A percentile compares a stretch with the other conserved stretches of the same genome.
Conservation (phyloP, 2,888 invertebrate genomes). For the Andrena hattorfiana region DNA sequence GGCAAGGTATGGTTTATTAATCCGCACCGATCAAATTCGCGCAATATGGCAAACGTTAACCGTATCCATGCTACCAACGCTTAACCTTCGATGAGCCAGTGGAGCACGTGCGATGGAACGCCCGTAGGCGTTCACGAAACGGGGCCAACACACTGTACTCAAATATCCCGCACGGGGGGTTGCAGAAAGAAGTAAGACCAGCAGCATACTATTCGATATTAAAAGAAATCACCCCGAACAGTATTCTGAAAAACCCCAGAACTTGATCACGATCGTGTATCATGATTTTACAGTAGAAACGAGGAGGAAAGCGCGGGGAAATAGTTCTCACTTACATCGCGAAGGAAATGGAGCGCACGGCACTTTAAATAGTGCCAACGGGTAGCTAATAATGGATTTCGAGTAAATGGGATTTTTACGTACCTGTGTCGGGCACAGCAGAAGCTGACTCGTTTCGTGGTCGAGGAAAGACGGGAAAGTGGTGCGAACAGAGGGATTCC, state of each 20-base stretch:
- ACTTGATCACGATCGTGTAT: too few species aligned
- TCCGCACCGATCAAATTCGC: background rate
- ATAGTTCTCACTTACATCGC: constrained; percentile 6
- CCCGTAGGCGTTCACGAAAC: too few species aligned
- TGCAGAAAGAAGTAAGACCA: too few species aligned
- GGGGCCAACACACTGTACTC: too few species aligned
- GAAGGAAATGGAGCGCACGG: constrained; percentile 24
- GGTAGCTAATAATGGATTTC: constrained; percentile 25
- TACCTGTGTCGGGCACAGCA: constrained; percentile 30
- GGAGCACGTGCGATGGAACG: background rate
- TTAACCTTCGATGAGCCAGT: background rate
- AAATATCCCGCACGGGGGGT: too few species aligned
- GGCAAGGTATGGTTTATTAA: background rate
- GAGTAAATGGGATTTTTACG: constrained; percentile 14
- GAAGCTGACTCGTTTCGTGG: background rate
- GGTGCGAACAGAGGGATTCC: constrained; percentile 7
- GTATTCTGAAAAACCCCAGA: too few species aligned
- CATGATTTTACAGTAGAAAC: background rate
- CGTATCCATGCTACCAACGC: background rate
- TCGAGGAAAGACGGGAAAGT: constrained; percentile 24
- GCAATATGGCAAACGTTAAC: background rate
- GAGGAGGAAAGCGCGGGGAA: background rate
- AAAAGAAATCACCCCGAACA: too few species aligned
- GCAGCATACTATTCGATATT: too few species aligned
- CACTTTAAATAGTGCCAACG: constrained; percentile 25